phyloP scores from a whole-genome alignment of 1,140 invertebrate genomes.

The Drosophila pruinosa region DNA sequence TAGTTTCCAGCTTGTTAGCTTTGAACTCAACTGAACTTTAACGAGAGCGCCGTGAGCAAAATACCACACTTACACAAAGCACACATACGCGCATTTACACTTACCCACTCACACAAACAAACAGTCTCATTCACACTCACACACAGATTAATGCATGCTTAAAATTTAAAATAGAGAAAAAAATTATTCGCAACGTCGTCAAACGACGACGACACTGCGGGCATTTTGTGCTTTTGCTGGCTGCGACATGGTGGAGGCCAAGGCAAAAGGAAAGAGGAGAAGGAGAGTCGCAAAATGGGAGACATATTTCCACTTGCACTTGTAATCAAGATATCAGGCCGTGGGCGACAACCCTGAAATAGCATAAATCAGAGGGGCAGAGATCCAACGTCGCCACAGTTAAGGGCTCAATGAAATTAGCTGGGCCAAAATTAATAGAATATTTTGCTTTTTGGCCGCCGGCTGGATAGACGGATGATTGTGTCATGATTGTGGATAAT shows the following conservation, averaged over 20 bases:
- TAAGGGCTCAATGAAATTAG: constrained; percentile 59
- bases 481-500: background rate
- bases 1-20: constrained; percentile 78
- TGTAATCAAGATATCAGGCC: constrained; percentile 73
- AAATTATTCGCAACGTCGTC: constrained; percentile 43
- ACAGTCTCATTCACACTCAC: constrained; percentile 19
- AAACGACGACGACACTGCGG: constrained; percentile 44
- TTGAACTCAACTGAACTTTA: constrained; percentile 78
- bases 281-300: background rate
- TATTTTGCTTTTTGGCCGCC: constrained; percentile 40
- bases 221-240: constrained; percentile 51
- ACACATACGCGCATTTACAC: background rate
- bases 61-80: constrained; percentile 5
- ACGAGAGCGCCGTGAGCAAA: constrained; percentile 43
- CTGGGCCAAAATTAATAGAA: constrained; percentile 64
- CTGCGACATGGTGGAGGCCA: background rate
- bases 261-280: background rate
- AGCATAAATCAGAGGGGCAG: constrained; percentile 49
- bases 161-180: constrained; percentile 56
- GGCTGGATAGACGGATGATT: constrained; percentile 4
- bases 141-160: constrained; percentile 60
- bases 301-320: constrained; percentile 65
- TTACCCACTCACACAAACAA: background rate
- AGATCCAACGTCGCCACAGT: constrained; percentile 14
- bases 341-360: constrained; percentile 49